phyloP scores from a whole-genome alignment of 2,888 invertebrate genomes.

The Smittia aterrima region DNA sequence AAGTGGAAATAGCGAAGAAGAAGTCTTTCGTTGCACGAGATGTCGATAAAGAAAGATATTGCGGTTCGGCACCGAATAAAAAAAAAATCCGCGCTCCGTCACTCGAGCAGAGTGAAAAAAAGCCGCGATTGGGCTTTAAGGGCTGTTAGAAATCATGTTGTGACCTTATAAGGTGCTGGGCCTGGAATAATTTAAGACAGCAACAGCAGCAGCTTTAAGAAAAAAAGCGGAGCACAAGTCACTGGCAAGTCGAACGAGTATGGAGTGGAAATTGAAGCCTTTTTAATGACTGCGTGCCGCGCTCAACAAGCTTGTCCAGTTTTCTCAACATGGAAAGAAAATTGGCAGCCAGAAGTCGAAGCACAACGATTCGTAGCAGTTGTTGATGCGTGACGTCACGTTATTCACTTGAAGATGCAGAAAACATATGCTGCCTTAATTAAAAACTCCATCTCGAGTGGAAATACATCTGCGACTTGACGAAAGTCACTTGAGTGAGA shows the following conservation, averaged over 20 bases:
- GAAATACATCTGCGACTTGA: background rate
- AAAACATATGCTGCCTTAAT: constrained; percentile 18
- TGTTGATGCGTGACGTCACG: constrained; percentile 5
- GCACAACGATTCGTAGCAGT: background rate
- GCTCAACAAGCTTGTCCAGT: constrained; percentile 5
- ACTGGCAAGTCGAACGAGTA: background rate
- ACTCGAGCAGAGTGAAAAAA: no score
- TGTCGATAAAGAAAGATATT: background rate
- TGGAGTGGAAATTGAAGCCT: background rate
- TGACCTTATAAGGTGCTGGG: background rate
- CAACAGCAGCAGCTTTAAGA: no score
- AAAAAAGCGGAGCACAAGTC: background rate
- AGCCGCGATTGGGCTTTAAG: background rate
- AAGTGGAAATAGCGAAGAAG: background rate
- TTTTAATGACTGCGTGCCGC: background rate
- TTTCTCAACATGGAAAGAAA: background rate
- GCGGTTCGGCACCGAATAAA: background rate
- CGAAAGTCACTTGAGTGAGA: background rate
- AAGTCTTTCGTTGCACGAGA: background rate
- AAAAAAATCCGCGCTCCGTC: no score
- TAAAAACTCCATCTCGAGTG: background rate
- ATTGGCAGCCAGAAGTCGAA: background rate
- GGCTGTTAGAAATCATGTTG: constrained; percentile 1
- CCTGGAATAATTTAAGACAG: no score
- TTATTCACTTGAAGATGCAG: background rate